A percentile compares a stretch with the other conserved stretches of the same genome.
phyloP scores from a whole-genome alignment of 1,140 invertebrate genomes.

The Atopsyche davidsoni region DNA sequence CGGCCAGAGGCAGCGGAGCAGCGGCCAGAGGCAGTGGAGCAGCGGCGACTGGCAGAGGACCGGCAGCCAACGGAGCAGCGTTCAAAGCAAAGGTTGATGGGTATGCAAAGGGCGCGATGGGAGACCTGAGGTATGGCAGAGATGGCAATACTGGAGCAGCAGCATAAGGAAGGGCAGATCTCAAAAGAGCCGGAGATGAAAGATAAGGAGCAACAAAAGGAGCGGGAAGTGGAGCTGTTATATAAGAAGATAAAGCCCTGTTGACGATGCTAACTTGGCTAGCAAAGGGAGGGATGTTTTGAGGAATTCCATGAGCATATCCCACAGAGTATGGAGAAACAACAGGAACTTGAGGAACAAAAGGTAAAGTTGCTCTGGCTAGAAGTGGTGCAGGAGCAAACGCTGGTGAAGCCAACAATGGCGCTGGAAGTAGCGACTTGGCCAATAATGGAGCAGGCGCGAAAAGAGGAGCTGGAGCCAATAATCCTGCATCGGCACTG shows the following conservation, averaged over 20 bases:
- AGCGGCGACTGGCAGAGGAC: too few relatives aligned
- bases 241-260: conserved; percentile 36
- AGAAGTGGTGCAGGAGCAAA: conserved; percentile 14
- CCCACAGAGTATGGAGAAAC: conserved; percentile 38
- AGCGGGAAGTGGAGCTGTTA: conserved; percentile 30
- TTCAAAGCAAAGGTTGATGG: conserved; percentile 30
- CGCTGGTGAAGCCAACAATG: conserved; percentile 31
- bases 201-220: conserved; percentile 18
- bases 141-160: conserved; percentile 31
- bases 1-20: conserved; percentile 12
- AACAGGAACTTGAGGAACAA: too few relatives aligned
- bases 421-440: background rate
- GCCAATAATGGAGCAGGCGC: conserved; percentile 31
- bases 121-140: conserved; percentile 31
- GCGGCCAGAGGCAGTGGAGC: background rate
- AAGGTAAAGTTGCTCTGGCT: conserved; percentile 14
- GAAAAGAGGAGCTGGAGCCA: conserved; percentile 29
- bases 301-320: conserved; percentile 46
- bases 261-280: conserved; percentile 48
- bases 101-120: conserved; percentile 27
- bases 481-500: conserved; percentile 10
- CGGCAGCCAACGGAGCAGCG: conserved; percentile 10
- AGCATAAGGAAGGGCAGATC: conserved; percentile 27
- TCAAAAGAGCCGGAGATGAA: background rate
- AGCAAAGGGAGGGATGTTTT: conserved; percentile 51